These are phyloP conservation scores for Stylophora pistillata DNA, from an alignment of 64 coral and sea anemone species.

Conservation along the genomic window DNA sequence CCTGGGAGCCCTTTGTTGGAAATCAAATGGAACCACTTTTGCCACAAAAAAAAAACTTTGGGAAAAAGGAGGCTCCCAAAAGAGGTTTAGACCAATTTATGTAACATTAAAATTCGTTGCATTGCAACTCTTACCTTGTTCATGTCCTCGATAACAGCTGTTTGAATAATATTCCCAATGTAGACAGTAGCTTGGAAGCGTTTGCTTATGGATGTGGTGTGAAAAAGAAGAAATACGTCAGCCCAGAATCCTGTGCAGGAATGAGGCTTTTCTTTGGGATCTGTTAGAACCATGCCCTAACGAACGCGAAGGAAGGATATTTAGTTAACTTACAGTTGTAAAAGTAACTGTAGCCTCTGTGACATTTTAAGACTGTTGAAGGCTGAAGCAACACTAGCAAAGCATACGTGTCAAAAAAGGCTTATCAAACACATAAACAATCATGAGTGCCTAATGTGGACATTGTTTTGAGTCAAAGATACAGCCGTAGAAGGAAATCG, in stretches of 20 bases:
- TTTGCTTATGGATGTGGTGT: constrained; percentile 75
- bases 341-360: no score
- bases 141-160: constrained; percentile 88
- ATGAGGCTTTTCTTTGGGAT: constrained; percentile 57
- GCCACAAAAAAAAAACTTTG: no score
- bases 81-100: not conserved
- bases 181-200: constrained; percentile 94
- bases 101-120: not conserved
- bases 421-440: no score
- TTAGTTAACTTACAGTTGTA: no score
- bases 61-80: no score
- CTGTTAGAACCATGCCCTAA: constrained; percentile 89
- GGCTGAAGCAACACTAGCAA: no score
- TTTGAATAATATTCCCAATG: constrained; percentile 93
- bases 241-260: constrained; percentile 77
- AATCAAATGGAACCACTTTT: not conserved
- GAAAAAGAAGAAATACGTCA: constrained; percentile 89
- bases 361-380: no score
- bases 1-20: no score
- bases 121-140: constrained; percentile 47
- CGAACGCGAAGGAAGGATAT: not conserved
- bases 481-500: no score
- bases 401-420: no score
- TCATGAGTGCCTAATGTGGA: no score
- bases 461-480: no score